Percentiles rank a stretch among this genome's conserved stretches.
Conservation (phyloP, 1,140 invertebrate genomes). For the Cydia splendana region DNA sequence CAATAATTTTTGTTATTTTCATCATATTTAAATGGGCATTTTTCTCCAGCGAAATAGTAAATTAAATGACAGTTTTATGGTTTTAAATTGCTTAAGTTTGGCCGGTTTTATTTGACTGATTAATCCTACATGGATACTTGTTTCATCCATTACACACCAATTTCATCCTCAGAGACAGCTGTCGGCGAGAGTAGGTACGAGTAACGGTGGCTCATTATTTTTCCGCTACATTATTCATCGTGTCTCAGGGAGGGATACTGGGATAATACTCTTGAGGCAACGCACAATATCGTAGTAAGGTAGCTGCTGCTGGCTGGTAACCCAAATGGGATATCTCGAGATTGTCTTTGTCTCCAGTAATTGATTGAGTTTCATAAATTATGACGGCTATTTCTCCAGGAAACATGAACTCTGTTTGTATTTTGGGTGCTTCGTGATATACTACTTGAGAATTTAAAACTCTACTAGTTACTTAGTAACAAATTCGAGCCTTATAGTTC, state of each 20-base stretch:
- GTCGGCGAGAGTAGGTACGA: conserved; percentile 28
- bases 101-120: background rate
- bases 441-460: background rate
- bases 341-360: conserved; percentile 32
- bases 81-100: background rate
- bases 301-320: conserved; percentile 8
- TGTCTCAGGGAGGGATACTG: conserved; percentile 33
- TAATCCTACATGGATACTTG: conserved; percentile 4
- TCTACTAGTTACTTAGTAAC: too few relatives aligned
- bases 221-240: conserved; percentile 45
- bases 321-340: conserved; percentile 32
- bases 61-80: background rate
- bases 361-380: conserved; percentile 32
- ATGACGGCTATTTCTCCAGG: conserved; percentile 19
- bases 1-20: too few relatives aligned
- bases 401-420: conserved; percentile 12
- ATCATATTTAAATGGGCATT: background rate
- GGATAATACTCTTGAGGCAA: conserved; percentile 36
- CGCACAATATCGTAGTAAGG: conserved; percentile 27
- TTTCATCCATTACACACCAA: conserved; percentile 31
- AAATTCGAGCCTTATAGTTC: too few relatives aligned
- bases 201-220: conserved; percentile 40
- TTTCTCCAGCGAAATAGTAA: background rate
- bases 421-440: background rate
- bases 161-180: conserved; percentile 27